Base-by-base conservation (phyloP, 2,113 vertebrate genomes). In the Boulengeromyrus knoepffleri region DNA sequence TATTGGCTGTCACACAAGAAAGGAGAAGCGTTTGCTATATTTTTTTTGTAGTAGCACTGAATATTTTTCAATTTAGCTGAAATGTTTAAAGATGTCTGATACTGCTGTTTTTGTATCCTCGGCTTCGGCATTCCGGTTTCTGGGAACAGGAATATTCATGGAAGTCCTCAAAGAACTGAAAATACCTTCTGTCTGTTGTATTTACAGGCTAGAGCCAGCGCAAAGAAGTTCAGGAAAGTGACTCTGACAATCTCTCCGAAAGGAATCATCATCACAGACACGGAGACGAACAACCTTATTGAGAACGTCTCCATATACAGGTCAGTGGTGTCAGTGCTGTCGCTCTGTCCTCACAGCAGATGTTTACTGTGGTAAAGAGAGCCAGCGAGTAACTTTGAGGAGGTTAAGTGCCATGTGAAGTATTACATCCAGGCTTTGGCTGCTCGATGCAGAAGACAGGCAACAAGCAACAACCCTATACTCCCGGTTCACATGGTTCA, bases 261-360 rank as follows among this genome's bases (percentile, higher is more conserved):
- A 92, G 97, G 97, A 89, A 97, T 98, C 93, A 94, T 97, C 24
- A 93, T 98, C 91, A 95, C 97, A 87, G 97, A 98, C 83, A 96
- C 97, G 4, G 97, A 96, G 92, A 97, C 95, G 0, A 92, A 96
- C 52, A 96, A 97, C 93, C 95, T 96, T 91, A 95, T 98, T 21
- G 97, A 97, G 90, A 96, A 96, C 42, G 96, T 98, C 93, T 98
- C 97, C 88, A 98, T 98, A 92, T 97, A 97, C 96, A 97, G 97
- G 97, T 97, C 91, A 42, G 93, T 47, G 4, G 45, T 45, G 17
- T 31, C 10, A 15, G 39, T 27, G 21, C 31, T 77, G 13, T 80
- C 8, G 19, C 21, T 10, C 17, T 27, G 10, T 24, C 13, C 47
- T 5, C 45, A 58, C 53, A 58, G 17, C 45, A 49, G 84, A 42